phyloP scores from a whole-genome alignment of 1,140 invertebrate genomes.

The Aricia agestis region DNA sequence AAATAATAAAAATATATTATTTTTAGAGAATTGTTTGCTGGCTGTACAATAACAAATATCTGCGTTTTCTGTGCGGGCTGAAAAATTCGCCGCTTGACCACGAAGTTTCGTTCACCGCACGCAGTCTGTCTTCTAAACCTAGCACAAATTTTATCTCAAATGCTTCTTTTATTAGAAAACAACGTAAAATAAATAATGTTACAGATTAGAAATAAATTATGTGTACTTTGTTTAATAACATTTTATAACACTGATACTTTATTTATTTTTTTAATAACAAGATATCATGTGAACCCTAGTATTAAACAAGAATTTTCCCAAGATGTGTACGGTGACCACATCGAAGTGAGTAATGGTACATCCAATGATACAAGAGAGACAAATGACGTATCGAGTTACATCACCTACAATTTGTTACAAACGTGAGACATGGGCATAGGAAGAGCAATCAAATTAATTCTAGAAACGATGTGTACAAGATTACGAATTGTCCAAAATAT shows the following conservation, averaged over 20 bases:
- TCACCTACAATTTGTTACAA: not conserved
- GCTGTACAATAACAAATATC: not conserved
- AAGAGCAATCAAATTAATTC: not conserved
- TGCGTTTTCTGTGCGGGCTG: not conserved
- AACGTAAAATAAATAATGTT: no score
- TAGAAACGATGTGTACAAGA: not conserved
- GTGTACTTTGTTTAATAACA: no score
- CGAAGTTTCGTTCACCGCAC: not conserved
- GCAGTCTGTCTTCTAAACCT: not conserved
- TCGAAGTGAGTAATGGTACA: no score
- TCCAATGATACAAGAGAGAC: not conserved
- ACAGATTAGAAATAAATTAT: no score
- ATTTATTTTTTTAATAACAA: no score
- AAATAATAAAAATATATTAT: no score
- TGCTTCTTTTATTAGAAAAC: no score
- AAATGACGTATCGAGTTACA: not conserved
- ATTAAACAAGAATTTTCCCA: no score
- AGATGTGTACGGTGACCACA: no score
- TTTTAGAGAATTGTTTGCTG: not conserved
- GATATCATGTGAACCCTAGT: no score
- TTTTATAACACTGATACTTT: no score
- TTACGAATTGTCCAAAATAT: not conserved
- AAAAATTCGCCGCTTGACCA: constrained; percentile 7
- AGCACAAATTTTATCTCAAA: not conserved
- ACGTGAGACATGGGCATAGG: no score